Percentiles rank a stretch among this genome's conserved stretches.
These are phyloP conservation scores for Acleris cristana DNA, from an alignment of 2,888 invertebrate species.

Conservation along the genomic window DNA sequence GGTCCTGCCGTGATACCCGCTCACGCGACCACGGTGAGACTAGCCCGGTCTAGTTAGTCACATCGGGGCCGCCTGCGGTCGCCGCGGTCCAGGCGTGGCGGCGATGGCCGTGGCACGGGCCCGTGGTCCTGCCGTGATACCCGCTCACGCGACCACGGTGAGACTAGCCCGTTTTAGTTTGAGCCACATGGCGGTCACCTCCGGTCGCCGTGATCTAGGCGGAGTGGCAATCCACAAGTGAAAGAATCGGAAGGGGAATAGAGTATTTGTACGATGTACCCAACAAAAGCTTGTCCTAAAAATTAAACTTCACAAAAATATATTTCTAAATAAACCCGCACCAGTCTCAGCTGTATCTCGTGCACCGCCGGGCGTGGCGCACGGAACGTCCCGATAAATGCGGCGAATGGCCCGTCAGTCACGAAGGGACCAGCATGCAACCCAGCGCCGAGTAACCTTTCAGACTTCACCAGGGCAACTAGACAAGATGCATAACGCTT, in stretches of 20 bases:
- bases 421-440: conserved; percentile 74
- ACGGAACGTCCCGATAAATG: conserved; percentile 72
- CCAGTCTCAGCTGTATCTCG: conserved; percentile 41
- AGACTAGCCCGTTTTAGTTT: conserved; percentile 3
- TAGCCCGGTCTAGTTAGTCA: conserved; percentile 6
- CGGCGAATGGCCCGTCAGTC: conserved; percentile 71
- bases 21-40: conserved; percentile 23
- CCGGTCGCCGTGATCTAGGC: conserved; percentile 51
- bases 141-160: conserved; percentile 43
- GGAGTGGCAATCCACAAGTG: conserved; percentile 66
- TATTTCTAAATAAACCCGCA: conserved; percentile 36
- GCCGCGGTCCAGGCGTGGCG: conserved; percentile 67
- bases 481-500: too few species aligned
- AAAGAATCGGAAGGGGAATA: conserved; percentile 14
- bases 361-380: conserved; percentile 64
- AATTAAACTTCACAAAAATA: too few species aligned
- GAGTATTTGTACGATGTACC: too few species aligned
- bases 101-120: conserved; percentile 78
- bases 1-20: conserved; percentile 61
- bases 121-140: conserved; percentile 59
- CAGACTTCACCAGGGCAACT: background rate
- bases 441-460: conserved; percentile 33
- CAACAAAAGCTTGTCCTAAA: too few species aligned
- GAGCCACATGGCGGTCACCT: conserved; percentile 21
- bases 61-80: conserved; percentile 27